Conservation (phyloP, 2,113 vertebrate species). For the Sorex fumeus region DNA sequence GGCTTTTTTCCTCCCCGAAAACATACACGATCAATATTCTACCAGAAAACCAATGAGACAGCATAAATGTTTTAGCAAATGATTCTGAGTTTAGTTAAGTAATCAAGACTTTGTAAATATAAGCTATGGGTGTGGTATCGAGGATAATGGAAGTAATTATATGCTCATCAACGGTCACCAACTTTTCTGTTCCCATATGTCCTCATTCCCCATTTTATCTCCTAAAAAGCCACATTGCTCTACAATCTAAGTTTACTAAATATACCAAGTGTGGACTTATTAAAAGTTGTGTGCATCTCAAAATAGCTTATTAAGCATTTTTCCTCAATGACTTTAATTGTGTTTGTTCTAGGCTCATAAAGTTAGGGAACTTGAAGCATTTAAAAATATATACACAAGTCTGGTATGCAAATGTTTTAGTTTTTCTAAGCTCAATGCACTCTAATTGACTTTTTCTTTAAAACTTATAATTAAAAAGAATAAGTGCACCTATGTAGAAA, state of each 20-base stretch:
- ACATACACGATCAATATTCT: not conserved
- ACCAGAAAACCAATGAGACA: not conserved
- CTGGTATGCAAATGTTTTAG: slow-evolving; percentile 52
- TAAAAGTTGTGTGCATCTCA: slow-evolving; percentile 52
- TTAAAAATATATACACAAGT: slow-evolving; percentile 42
- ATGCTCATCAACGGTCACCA: not conserved
- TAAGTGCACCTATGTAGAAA: slow-evolving; percentile 61
- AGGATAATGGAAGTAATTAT: not conserved
- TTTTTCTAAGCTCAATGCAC: slow-evolving; percentile 62
- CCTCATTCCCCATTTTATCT: not conserved
- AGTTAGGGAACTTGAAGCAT: slow-evolving; percentile 48
- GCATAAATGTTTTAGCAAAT: not conserved
- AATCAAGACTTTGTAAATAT: not conserved
- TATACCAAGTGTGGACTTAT: slow-evolving; percentile 54
- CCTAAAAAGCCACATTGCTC: not conserved
- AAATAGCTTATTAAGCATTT: slow-evolving; percentile 61
- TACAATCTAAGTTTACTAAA: not conserved
- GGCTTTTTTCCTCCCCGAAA: not conserved
- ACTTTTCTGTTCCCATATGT: not conserved
- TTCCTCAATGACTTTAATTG: slow-evolving; percentile 64
- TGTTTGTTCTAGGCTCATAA: slow-evolving; percentile 72
- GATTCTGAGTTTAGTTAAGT: not conserved
- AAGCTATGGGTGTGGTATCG: not conserved
- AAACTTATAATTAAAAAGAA: slow-evolving; percentile 75
- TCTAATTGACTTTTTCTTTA: slow-evolving; percentile 68